A percentile compares a stretch with the other conserved stretches of the same genome.
These are phyloP conservation scores for Peucedramus taeniatus DNA, from an alignment of 2,113 vertebrate genomes.

Conservation along the genomic window DNA sequence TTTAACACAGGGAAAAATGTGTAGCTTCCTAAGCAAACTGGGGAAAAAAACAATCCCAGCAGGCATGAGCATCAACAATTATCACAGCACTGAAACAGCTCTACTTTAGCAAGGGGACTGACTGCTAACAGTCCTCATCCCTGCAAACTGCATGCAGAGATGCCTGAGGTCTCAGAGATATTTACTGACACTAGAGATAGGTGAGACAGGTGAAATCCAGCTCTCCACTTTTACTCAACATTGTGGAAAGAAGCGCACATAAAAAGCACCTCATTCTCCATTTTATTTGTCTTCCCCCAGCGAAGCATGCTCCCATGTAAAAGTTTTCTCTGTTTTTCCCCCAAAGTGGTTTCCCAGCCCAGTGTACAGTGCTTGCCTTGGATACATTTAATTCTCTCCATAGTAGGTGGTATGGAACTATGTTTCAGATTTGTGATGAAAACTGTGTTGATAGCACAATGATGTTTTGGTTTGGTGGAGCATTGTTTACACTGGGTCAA, in stretches of 20 bases:
- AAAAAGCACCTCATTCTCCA: accelerated
- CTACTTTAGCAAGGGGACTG: neutral
- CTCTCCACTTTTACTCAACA: neutral
- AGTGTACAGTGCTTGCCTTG: neutral
- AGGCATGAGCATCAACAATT: neutral
- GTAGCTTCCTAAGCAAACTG: neutral
- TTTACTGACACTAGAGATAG: neutral
- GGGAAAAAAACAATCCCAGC: neutral
- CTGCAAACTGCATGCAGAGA: neutral
- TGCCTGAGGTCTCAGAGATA: neutral
- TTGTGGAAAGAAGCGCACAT: neutral
- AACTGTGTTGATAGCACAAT: neutral
- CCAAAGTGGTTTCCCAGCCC: accelerated
- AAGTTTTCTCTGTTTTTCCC: neutral
- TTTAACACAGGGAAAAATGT: neutral
- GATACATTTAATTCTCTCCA: neutral
- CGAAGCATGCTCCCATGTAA: accelerated
- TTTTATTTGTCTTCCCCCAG: neutral
- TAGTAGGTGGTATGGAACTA: neutral
- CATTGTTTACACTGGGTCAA: neutral
- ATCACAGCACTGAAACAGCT: neutral
- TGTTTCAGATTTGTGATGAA: neutral
- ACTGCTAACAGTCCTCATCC: neutral
- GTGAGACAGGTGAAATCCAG: neutral
- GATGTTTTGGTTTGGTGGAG: neutral